A percentile compares a stretch with the other conserved stretches of the same genome.
These are phyloP conservation scores for Iselma pallidipennis DNA, from an alignment of 2,888 invertebrate genomes.

Conservation along the genomic window DNA sequence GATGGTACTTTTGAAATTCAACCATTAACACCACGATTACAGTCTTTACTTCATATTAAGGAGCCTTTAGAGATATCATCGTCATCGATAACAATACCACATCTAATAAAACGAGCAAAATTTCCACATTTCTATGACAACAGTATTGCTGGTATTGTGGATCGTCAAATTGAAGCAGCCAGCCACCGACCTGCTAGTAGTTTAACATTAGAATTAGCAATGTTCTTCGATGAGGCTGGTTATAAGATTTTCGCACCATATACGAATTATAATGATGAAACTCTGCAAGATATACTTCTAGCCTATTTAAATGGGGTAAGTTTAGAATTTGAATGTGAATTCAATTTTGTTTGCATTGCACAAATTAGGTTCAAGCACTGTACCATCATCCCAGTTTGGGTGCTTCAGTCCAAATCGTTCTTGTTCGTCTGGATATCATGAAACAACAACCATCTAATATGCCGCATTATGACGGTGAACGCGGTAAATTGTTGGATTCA, in stretches of 20 bases:
- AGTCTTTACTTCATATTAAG: constrained; percentile 50
- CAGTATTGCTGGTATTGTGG: constrained; percentile 20
- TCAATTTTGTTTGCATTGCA: too few species aligned
- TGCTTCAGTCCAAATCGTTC: constrained; percentile 65
- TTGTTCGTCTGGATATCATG: constrained; percentile 73
- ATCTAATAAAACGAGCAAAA: constrained; percentile 63
- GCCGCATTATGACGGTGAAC: constrained; percentile 68
- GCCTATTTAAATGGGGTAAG: constrained; percentile 77
- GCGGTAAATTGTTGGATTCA: constrained; percentile 69
- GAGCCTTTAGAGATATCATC: constrained; percentile 47
- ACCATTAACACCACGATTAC: constrained; percentile 60
- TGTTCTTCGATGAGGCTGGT: constrained; percentile 76
- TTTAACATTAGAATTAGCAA: constrained; percentile 70
- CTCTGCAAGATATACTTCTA: constrained; percentile 73
- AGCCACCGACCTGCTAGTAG: constrained; percentile 37
- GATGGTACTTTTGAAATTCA: constrained; percentile 72
- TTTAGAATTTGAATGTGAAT: constrained; percentile 22
- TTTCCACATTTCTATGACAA: constrained; percentile 50
- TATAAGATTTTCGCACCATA: constrained; percentile 72
- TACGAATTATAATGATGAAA: constrained; percentile 66
- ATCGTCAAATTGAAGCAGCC: constrained; percentile 22
- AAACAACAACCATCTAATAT: constrained; percentile 66
- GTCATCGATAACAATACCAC: constrained; percentile 54
- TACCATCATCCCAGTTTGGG: constrained; percentile 77
- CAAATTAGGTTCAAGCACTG: constrained; percentile 71